Evolutionary conservation across 2,888 invertebrate species (phyloP), one percentile per base, ranked within the genome.

Genomic region (Idaea biselata): DNA sequence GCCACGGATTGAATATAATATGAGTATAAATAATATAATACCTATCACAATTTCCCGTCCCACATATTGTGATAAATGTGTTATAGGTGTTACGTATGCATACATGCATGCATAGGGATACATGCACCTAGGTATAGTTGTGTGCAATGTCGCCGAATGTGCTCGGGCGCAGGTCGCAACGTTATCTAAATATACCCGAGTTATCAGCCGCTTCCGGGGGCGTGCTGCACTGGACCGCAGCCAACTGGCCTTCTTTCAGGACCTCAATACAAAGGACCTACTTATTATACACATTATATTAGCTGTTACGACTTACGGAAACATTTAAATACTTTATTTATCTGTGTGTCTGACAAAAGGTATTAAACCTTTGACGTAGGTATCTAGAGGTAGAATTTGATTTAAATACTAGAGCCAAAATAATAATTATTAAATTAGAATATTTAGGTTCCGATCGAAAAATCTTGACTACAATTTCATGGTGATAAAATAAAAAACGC

Each of bases 161-260:
- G 68, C 64, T 64, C 18, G 60, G 63, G 67, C 65, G 67, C 63
- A 65, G 60, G 63, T 67, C 65, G 67, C 63, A 65, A 66, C 73
- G 63, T 71, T 79, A 79, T 77, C 80, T 78, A 73, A 74, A 78
- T 74, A 71, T 76, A 72, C 76, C 72, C 73, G 71, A 73, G 75
- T 76, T 80, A 80, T 78, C 79, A 73, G 70, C 60, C 65, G 75
- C 86, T 88, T 89, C 89, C 89, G 88, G 88, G 77, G 84, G 77
- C 77, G 76, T 70, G 74, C 71, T 78, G 80, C 79, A 76, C 78
- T 90, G 90, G 90, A 81, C 32, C 33, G 18, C 55, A 54, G 85
- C 90, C 90, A 90, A 82, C 78, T 86, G 88, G 87, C 89, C 81
- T 79, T 80, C 81, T 80, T 82, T 79, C 68, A 44, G 44, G 44